A percentile compares a stretch with the other conserved stretches of the same genome.
phyloP scores from a whole-genome alignment of 2,113 vertebrate genomes.

The Pluvianellus socialis region DNA sequence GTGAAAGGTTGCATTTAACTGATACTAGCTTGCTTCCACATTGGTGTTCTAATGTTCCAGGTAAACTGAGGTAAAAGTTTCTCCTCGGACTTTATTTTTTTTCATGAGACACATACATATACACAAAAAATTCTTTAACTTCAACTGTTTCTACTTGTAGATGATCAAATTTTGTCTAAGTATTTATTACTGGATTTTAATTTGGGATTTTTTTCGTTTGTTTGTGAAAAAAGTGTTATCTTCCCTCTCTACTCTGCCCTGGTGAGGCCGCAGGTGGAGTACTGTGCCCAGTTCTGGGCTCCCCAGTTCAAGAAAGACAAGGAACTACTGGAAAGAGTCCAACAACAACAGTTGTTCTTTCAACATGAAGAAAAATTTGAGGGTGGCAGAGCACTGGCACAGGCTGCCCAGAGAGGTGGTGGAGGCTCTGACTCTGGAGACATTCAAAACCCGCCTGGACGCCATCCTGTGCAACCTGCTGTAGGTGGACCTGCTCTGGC shows the following conservation, averaged over 20 bases:
- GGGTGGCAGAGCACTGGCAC: neutral
- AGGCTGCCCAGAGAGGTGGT: neutral
- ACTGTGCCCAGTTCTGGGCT: neutral
- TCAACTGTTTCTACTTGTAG: neutral
- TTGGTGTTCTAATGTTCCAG: neutral
- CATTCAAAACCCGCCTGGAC: neutral
- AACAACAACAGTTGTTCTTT: no score
- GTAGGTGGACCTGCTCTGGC: neutral
- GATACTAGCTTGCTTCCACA: neutral
- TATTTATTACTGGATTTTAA: neutral
- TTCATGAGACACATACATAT: fast-evolving
- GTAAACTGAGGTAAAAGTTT: neutral
- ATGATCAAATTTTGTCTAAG: neutral
- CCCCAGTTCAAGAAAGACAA: neutral
- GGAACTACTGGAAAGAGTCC: neutral
- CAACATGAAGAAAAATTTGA: neutral
- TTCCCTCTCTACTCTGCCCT: neutral
- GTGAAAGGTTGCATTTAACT: neutral
- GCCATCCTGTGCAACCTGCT: neutral
- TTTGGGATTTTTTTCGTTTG: no score
- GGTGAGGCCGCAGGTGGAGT: neutral
- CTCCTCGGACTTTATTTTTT: neutral
- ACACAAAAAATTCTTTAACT: neutral
- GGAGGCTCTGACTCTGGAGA: neutral
- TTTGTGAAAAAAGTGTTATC: neutral